These are phyloP conservation scores for Manis crassicaudata DNA, from an alignment of 2,797 vertebrate genomes.

Conservation along the genomic window DNA sequence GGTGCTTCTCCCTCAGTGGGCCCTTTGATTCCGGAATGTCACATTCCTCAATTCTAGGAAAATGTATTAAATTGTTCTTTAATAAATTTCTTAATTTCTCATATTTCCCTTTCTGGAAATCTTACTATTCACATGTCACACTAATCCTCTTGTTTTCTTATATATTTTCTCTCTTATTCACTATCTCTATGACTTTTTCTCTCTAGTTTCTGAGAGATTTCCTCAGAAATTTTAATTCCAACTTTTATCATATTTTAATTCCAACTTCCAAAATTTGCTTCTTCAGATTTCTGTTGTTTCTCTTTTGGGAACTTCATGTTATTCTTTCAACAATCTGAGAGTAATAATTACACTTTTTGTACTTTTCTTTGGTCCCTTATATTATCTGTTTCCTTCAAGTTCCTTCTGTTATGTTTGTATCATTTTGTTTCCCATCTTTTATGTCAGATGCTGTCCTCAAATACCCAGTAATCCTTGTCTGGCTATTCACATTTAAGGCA, in stretches of 20 bases:
- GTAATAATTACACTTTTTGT: neutral
- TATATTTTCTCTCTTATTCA: neutral
- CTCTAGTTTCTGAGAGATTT: neutral
- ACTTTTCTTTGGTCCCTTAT: neutral
- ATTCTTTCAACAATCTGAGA: neutral
- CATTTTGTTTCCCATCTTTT: neutral
- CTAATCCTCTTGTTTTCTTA: neutral
- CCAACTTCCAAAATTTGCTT: neutral
- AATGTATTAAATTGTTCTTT: neutral
- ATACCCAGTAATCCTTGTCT: neutral
- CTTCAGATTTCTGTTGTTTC: neutral
- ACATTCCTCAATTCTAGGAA: conserved; percentile 10
- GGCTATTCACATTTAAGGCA: neutral
- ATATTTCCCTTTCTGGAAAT: neutral
- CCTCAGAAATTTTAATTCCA: neutral
- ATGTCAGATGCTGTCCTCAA: neutral
- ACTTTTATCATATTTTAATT: conserved; percentile 26
- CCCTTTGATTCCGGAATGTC: neutral
- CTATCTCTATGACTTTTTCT: neutral
- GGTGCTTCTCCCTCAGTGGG: neutral
- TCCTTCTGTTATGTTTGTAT: neutral
- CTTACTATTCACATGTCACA: neutral
- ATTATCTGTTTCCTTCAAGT: neutral
- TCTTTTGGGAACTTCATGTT: neutral
- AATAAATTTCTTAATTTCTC: neutral